These are phyloP conservation scores for Esox niger DNA, from an alignment of 2,113 vertebrate species.

Conservation along the genomic window DNA sequence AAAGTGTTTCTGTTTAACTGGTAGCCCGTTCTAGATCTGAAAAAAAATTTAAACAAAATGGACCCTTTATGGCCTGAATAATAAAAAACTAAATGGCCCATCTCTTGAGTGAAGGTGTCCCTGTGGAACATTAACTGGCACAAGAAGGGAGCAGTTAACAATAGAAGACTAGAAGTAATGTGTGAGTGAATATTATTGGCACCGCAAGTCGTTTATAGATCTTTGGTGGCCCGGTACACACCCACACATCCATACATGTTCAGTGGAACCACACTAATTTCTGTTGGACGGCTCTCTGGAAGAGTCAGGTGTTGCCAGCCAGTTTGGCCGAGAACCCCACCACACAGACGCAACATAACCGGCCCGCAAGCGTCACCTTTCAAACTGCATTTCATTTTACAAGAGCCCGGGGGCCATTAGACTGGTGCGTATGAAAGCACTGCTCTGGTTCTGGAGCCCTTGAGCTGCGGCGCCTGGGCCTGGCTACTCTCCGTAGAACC, in stretches of 20 bases:
- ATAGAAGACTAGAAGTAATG: not conserved
- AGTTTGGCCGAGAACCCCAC: slow-evolving; percentile 29
- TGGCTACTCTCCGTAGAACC: slow-evolving; percentile 40
- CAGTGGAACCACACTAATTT: slow-evolving; percentile 29
- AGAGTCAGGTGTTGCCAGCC: slow-evolving; percentile 52
- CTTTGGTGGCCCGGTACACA: slow-evolving; percentile 2
- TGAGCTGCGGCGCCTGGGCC: slow-evolving; percentile 12
- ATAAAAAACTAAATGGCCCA: too few relatives aligned
- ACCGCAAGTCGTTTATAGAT: not conserved
- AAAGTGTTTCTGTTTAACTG: not conserved
- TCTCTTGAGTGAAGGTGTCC: not conserved
- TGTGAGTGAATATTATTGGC: not conserved
- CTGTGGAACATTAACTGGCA: not conserved
- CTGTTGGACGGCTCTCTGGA: slow-evolving; percentile 13
- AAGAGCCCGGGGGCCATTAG: slow-evolving; percentile 46
- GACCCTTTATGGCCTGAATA: too few relatives aligned
- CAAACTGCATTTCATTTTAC: slow-evolving; percentile 53
- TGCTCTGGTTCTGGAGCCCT: slow-evolving; percentile 43
- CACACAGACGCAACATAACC: slow-evolving; percentile 33
- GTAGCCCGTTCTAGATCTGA: too few relatives aligned
- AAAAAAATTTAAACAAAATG: too few relatives aligned
- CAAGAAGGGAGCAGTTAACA: not conserved
- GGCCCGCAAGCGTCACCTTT: slow-evolving; percentile 41
- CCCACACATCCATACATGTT: slow-evolving; percentile 10
- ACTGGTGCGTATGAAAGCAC: slow-evolving; percentile 16